Percentiles rank a stretch among this genome's conserved stretches.
These are phyloP conservation scores for Ylistrum balloti DNA, from an alignment of 1,140 invertebrate genomes.

Conservation along the genomic window DNA sequence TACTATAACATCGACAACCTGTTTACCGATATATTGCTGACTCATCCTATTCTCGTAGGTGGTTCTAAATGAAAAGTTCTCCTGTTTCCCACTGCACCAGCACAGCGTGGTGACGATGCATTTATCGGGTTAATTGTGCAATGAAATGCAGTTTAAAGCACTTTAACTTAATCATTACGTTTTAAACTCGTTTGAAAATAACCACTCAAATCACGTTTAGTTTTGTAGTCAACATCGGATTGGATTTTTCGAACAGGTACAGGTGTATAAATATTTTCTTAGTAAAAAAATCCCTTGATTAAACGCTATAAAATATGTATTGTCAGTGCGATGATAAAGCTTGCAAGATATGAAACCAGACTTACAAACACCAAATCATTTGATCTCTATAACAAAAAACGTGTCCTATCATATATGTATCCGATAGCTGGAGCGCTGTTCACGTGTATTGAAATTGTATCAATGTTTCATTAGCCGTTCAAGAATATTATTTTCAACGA, in stretches of 20 bases:
- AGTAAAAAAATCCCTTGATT: too few relatives aligned
- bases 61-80: not conserved
- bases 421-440: not conserved
- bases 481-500: not conserved
- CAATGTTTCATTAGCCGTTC: not conserved
- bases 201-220: too few relatives aligned
- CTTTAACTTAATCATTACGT: not conserved
- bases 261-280: too few relatives aligned
- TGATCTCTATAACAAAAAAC: not conserved
- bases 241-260: too few relatives aligned
- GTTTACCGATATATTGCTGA: not conserved
- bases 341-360: too few relatives aligned
- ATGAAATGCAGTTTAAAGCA: not conserved
- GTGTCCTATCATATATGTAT: not conserved
- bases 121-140: not conserved
- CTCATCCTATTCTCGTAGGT: not conserved
- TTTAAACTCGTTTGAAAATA: too few relatives aligned
- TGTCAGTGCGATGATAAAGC: too few relatives aligned
- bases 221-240: too few relatives aligned
- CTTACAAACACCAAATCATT: not conserved
- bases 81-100: not conserved
- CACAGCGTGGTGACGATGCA: not conserved
- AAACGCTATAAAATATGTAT: too few relatives aligned
- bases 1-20: too few relatives aligned
- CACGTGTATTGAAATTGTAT: not conserved